Percentiles rank a stretch among this genome's conserved stretches.
Evolutionary conservation across 23 tunicate species (phyloP).

Genomic region (Halocynthia aurantium): DNA sequence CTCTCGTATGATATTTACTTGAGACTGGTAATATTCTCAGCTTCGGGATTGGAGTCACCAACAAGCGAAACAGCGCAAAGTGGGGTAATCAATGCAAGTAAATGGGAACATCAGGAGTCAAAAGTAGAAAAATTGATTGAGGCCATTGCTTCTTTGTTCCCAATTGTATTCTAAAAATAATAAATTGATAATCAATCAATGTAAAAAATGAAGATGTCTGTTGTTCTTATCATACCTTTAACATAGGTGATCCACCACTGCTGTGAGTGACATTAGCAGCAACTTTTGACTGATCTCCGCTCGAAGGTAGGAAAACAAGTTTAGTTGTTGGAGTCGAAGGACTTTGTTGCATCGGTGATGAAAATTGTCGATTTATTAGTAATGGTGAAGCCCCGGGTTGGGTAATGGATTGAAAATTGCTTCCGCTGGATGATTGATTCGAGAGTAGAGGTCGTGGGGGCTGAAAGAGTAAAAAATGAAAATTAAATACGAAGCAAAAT

Average conservation of each 20-base stretch:
- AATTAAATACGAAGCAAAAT: neutral
- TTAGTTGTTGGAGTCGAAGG: conserved; percentile 19
- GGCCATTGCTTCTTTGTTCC: no score
- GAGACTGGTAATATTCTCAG: no score
- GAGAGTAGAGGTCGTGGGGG: conserved; percentile 7
- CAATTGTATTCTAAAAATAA: no score
- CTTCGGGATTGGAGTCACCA: no score
- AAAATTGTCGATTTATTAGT: conserved; percentile 5
- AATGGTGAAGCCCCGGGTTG: conserved; percentile 10
- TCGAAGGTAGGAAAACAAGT: conserved; percentile 13
- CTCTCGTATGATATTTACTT: no score
- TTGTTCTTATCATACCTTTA: neutral
- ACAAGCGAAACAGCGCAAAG: no score
- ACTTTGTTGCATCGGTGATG: conserved; percentile 20
- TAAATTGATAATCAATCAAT: no score
- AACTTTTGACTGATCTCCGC: conserved; percentile 24
- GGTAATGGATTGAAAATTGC: neutral
- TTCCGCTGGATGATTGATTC: conserved; percentile 3
- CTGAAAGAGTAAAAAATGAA: neutral
- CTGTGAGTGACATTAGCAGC: conserved; percentile 22
- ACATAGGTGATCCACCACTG: conserved; percentile 16
- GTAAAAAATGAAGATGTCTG: no score
- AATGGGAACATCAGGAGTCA: no score
- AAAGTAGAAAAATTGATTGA: no score
- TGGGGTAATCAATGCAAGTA: no score